These are phyloP conservation scores for Istiophorus platypterus DNA, from an alignment of 2,113 vertebrate species.

Conservation along the genomic window DNA sequence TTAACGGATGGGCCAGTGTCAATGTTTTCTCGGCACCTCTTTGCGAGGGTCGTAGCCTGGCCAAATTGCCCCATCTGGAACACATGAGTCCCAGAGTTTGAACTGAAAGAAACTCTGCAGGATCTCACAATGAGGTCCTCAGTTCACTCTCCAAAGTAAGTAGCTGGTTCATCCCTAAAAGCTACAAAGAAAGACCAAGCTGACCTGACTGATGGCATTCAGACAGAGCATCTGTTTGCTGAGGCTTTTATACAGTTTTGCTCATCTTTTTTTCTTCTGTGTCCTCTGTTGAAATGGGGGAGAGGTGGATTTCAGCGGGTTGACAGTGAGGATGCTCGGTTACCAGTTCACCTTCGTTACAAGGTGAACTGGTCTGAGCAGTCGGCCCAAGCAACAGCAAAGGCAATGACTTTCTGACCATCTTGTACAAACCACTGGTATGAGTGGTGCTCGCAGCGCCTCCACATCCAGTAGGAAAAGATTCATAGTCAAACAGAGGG, in stretches of 20 bases:
- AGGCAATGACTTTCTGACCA: background rate
- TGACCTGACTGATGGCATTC: slow-evolving; percentile 44
- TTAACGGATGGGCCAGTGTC: slow-evolving; percentile 71
- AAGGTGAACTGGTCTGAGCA: background rate
- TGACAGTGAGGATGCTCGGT: background rate
- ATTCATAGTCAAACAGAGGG: slow-evolving; percentile 46
- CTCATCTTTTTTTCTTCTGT: slow-evolving; percentile 13
- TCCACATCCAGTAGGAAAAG: slow-evolving; percentile 11
- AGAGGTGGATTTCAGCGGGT: background rate
- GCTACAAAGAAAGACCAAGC: slow-evolving; percentile 41
- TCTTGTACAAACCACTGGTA: background rate
- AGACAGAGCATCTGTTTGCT: slow-evolving; percentile 3
- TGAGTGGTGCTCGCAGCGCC: background rate
- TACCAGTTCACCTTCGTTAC: background rate
- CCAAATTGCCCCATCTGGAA: slow-evolving; percentile 80
- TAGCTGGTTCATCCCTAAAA: slow-evolving; percentile 57
- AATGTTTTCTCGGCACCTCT: slow-evolving; percentile 75
- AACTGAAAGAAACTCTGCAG: slow-evolving; percentile 54
- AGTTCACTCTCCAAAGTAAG: slow-evolving; percentile 77
- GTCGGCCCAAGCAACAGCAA: background rate
- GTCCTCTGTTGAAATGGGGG: background rate
- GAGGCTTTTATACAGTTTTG: slow-evolving; percentile 7
- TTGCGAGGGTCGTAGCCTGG: slow-evolving; percentile 73
- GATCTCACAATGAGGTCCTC: slow-evolving; percentile 71
- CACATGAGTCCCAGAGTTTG: slow-evolving; percentile 68